Evolutionary conservation across 1,140 invertebrate species (phyloP), one percentile per base, ranked within the genome.

Genomic region (Coelopa frigida): DNA sequence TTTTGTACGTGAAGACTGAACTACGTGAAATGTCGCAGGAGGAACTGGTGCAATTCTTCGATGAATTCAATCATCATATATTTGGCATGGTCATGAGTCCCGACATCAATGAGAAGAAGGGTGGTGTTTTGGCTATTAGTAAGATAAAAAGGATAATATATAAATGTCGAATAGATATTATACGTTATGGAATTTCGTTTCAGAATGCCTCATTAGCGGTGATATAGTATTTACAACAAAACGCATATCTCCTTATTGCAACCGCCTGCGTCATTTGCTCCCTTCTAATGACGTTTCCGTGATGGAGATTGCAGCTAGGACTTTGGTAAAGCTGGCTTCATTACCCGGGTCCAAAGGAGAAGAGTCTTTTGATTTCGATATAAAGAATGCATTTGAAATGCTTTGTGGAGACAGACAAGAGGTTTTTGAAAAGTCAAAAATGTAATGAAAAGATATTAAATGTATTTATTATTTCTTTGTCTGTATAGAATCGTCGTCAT

Each of bases 301-400:
- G 0, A 95, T 97, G 87, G 93, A 97, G 73, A 76, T 96, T 47
- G 89, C 92, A n/a, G 91, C 93, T 12, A 91, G 89, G 63, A 94
- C 94, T 7, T 84, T 97, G 51, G 94, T 93, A 1, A 87, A 88
- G 52, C 71, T 98, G 36, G 92, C 92, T 3, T 74, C 91, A 11
- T 87, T 91, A 6, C 94, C 90, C 15, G 94, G 92, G 12, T 91
- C 90, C 0, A 92, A 92, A 67, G 87, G 92, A 37, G 89, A 90
- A 0, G 89, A 94, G 58, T 96, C 95, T 71, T 92, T 97, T 3
- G 92, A 96, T 58, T 95, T 94, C 76, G 92, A 97, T 73, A 90
- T 96, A 0, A 94, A 93, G 70, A 76, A 87, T 56, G 89, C 93
- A 6, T 90, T 97, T 62, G 94, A 97, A 67, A 95, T 89, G 89